Evolutionary conservation across 2,113 vertebrate species (phyloP).

Genomic region (Osmerus eperlanus): DNA sequence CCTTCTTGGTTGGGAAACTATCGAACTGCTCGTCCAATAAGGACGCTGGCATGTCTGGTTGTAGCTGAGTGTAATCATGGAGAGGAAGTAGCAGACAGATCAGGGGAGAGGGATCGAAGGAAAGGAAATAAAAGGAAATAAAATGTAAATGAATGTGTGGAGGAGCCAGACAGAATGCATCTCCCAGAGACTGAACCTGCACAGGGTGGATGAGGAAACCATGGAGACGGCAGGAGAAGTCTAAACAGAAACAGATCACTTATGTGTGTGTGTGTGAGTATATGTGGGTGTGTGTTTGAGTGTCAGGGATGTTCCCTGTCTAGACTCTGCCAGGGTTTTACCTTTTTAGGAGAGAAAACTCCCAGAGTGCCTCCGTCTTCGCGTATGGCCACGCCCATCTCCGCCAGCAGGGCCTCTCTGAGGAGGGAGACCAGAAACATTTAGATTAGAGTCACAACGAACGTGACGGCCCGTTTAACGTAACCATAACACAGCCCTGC

Average conservation of each 20-base stretch:
- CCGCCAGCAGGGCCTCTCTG: constrained; percentile 94
- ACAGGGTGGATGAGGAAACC: background rate
- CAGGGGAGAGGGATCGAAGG: constrained; percentile 17
- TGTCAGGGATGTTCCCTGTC: too few species aligned
- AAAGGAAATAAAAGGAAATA: constrained; percentile 31
- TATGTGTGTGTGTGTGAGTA: too few species aligned
- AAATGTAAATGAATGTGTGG: constrained; percentile 15
- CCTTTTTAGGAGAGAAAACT: background rate
- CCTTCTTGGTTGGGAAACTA: constrained; percentile 79
- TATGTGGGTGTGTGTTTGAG: too few species aligned
- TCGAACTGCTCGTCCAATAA: constrained; percentile 80
- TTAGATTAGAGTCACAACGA: background rate
- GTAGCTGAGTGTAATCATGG: constrained; percentile 73
- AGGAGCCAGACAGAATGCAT: constrained; percentile 15
- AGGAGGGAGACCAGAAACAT: constrained; percentile 19
- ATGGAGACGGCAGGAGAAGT: background rate
- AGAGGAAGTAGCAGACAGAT: constrained; percentile 52
- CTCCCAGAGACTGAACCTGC: too few species aligned
- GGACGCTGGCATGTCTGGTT: constrained; percentile 65
- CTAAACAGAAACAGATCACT: too few species aligned
- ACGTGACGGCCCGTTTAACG: too few species aligned
- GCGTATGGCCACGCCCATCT: constrained; percentile 98
- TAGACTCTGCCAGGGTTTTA: too few species aligned
- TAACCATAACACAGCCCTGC: too few species aligned
- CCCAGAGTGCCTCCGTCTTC: constrained; percentile 97